Percentiles rank a stretch among this genome's conserved stretches.
These are phyloP conservation scores for Mormyrops boulengeri DNA, from an alignment of 2,797 vertebrate genomes.

Conservation along the genomic window DNA sequence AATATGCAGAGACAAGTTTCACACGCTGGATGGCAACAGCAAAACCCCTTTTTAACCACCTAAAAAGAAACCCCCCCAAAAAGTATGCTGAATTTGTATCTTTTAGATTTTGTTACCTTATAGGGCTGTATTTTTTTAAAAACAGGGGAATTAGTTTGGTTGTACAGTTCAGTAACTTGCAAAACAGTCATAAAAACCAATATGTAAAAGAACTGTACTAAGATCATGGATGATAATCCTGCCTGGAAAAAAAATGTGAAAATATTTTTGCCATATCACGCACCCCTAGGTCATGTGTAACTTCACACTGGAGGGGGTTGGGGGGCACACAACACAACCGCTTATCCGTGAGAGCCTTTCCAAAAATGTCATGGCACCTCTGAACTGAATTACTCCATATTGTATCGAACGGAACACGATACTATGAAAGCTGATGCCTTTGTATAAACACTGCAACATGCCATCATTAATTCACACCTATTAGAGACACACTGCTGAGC, in stretches of 20 bases:
- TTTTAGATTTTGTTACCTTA: background rate
- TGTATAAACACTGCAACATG: background rate
- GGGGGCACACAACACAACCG: background rate
- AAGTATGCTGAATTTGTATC: background rate
- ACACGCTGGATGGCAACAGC: background rate
- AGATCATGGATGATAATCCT: background rate
- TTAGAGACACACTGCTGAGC: background rate
- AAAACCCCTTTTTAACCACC: background rate
- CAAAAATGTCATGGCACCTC: background rate
- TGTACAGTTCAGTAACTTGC: background rate
- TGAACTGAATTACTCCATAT: background rate
- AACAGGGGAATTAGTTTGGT: background rate
- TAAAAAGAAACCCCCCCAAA: background rate
- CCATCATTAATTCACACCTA: conserved; percentile 2
- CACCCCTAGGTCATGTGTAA: background rate
- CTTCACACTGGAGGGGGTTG: background rate
- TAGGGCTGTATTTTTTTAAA: background rate
- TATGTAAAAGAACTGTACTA: background rate
- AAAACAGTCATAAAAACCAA: background rate
- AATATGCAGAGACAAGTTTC: background rate
- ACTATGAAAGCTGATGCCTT: background rate
- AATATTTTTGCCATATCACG: background rate
- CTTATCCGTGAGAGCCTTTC: background rate
- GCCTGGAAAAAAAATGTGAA: background rate
- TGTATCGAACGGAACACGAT: background rate